Evolutionary conservation across 2,113 vertebrate species (phyloP).

Genomic region (Blennius ocellaris): DNA sequence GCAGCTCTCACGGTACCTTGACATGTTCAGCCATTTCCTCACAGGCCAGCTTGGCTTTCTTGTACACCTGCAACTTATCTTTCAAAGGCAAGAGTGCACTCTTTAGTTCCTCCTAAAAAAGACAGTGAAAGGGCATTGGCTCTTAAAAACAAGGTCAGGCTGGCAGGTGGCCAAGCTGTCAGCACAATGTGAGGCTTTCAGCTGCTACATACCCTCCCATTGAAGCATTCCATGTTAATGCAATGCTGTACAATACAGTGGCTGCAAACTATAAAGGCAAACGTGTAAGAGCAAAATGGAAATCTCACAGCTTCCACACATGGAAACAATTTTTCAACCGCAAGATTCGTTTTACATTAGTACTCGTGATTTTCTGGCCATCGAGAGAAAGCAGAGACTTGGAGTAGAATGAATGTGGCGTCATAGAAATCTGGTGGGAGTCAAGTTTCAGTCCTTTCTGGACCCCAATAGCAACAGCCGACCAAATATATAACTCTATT

Average conservation of each 20-base stretch:
- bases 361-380: slow-evolving; percentile 6
- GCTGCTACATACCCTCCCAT: slow-evolving; percentile 47
- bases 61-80: slow-evolving; percentile 79
- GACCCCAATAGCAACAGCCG: slow-evolving; percentile 46
- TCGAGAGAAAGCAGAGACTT: slow-evolving; percentile 9
- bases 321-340: background rate
- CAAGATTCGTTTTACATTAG: slow-evolving; percentile 8
- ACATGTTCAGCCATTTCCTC: slow-evolving; percentile 81
- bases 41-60: slow-evolving; percentile 65
- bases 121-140: slow-evolving; percentile 49
- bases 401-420: slow-evolving; percentile 49
- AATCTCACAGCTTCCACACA: background rate
- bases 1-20: slow-evolving; percentile 71
- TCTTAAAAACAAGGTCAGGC: slow-evolving; percentile 49
- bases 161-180: slow-evolving; percentile 58
- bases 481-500: slow-evolving; percentile 79
- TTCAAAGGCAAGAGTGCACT: slow-evolving; percentile 79
- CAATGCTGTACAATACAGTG: slow-evolving; percentile 32
- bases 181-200: slow-evolving; percentile 52
- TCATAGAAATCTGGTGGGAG: slow-evolving; percentile 64
- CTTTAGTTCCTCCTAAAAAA: slow-evolving; percentile 82
- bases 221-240: slow-evolving; percentile 41
- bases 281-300: slow-evolving; percentile 9
- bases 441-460: slow-evolving; percentile 76
- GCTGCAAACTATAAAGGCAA: slow-evolving; percentile 8